These are phyloP conservation scores for Thrips palmi DNA, from an alignment of 1,140 invertebrate genomes.

Conservation along the genomic window DNA sequence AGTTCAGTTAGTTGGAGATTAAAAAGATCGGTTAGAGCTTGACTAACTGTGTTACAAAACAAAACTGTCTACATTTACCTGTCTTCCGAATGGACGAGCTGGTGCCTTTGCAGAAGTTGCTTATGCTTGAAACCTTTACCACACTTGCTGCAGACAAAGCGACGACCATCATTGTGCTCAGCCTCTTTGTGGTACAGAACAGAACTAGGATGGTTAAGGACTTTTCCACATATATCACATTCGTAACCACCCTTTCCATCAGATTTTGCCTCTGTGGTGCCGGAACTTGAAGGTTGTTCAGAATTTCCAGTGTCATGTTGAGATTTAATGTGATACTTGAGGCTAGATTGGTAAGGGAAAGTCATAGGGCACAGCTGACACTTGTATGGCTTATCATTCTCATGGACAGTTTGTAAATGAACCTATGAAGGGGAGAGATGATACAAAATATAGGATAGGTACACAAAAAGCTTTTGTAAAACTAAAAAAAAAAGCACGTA, in stretches of 20 bases:
- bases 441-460: neutral
- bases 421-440: slow-evolving; percentile 14
- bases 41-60: too few species aligned
- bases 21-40: too few species aligned
- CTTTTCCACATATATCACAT: slow-evolving; percentile 49
- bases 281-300: too few species aligned
- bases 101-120: slow-evolving; percentile 44
- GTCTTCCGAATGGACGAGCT: slow-evolving; percentile 45
- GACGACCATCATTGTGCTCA: slow-evolving; percentile 39
- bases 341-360: slow-evolving; percentile 33
- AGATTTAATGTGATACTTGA: slow-evolving; percentile 29
- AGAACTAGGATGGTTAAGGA: slow-evolving; percentile 40
- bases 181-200: slow-evolving; percentile 51
- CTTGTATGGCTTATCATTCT: slow-evolving; percentile 28
- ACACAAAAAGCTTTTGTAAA: neutral
- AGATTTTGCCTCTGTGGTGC: slow-evolving; percentile 18
- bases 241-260: slow-evolving; percentile 33
- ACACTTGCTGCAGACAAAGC: slow-evolving; percentile 50
- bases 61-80: slow-evolving; percentile 13
- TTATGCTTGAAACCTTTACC: slow-evolving; percentile 49
- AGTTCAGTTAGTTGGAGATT: too few species aligned
- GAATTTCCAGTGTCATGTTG: slow-evolving; percentile 6
- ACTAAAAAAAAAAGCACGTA: neutral
- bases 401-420: slow-evolving; percentile 34
- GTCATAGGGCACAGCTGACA: slow-evolving; percentile 33